phyloP scores from a whole-genome alignment of 2,113 vertebrate species.

The Erinaceus europaeus region DNA sequence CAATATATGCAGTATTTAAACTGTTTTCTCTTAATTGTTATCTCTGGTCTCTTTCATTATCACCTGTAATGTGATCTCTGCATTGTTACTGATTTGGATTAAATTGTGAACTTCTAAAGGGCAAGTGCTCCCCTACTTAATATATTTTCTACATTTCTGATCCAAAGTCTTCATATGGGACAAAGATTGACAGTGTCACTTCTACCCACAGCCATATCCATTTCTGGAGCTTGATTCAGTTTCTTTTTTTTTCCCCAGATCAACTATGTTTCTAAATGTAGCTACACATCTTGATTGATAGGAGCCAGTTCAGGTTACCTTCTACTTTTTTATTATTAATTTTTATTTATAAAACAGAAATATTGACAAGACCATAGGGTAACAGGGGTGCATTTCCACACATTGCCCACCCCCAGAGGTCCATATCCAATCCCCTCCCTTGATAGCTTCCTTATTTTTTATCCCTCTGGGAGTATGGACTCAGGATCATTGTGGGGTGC shows the following conservation, averaged over 20 bases:
- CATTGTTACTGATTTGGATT: conserved; percentile 11
- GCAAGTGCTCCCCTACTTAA: not conserved
- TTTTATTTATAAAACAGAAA: too few relatives aligned
- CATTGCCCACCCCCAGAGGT: too few relatives aligned
- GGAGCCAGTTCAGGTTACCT: not conserved
- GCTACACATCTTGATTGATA: not conserved
- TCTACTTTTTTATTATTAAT: too few relatives aligned
- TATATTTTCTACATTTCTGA: not conserved
- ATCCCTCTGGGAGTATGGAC: too few relatives aligned
- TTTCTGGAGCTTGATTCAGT: not conserved
- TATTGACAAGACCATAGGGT: too few relatives aligned
- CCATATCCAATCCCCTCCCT: too few relatives aligned
- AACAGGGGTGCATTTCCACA: too few relatives aligned
- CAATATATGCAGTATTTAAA: not conserved
- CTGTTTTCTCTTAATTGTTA: conserved; percentile 11
- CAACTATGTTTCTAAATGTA: not conserved
- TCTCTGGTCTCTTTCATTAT: not conserved
- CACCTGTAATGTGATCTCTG: not conserved
- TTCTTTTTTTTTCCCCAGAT: not conserved
- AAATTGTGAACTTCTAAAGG: not conserved
- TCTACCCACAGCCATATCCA: fast-evolving
- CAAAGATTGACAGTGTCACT: not conserved
- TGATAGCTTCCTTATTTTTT: too few relatives aligned
- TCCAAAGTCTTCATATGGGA: not conserved
- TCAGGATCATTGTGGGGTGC: too few relatives aligned